A percentile compares a stretch with the other conserved stretches of the same genome.
Evolutionary conservation across 2,797 vertebrate species (phyloP).

Genomic region (Enteromius trimaculatus): DNA sequence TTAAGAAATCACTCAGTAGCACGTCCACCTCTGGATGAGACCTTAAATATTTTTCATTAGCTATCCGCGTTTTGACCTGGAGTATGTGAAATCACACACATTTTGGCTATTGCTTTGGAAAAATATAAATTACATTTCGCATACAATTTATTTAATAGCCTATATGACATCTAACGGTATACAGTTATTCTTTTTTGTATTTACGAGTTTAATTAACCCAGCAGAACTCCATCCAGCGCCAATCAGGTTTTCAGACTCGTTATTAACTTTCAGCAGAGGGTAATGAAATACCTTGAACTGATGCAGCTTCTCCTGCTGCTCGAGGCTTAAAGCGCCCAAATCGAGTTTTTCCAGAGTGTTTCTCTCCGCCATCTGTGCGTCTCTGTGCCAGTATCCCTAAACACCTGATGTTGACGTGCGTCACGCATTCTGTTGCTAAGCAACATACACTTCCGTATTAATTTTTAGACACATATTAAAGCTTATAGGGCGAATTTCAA

Average conservation of each 20-base stretch:
- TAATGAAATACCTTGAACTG: slow-evolving; percentile 72
- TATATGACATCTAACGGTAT: background rate
- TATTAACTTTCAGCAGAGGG: background rate
- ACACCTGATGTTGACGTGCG: slow-evolving; percentile 59
- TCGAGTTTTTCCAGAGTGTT: slow-evolving; percentile 57
- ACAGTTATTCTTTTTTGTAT: background rate
- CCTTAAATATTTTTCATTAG: slow-evolving; percentile 77
- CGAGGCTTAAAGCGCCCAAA: slow-evolving; percentile 63
- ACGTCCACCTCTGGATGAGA: slow-evolving; percentile 77
- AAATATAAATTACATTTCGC: background rate
- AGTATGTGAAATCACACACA: background rate
- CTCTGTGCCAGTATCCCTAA: background rate
- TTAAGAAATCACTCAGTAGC: slow-evolving; percentile 74
- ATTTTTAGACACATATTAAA: no score
- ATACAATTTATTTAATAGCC: background rate
- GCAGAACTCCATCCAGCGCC: background rate
- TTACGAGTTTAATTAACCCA: background rate
- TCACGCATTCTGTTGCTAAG: background rate
- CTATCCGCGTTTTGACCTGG: slow-evolving; percentile 76
- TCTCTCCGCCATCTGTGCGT: slow-evolving; percentile 63
- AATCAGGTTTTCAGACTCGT: background rate
- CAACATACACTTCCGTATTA: background rate
- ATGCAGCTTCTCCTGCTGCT: slow-evolving; percentile 75
- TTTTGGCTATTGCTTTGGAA: background rate
- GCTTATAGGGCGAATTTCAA: no score